Conservation (phyloP, 2,797 vertebrate species). For the Sarcoramphus papa region DNA sequence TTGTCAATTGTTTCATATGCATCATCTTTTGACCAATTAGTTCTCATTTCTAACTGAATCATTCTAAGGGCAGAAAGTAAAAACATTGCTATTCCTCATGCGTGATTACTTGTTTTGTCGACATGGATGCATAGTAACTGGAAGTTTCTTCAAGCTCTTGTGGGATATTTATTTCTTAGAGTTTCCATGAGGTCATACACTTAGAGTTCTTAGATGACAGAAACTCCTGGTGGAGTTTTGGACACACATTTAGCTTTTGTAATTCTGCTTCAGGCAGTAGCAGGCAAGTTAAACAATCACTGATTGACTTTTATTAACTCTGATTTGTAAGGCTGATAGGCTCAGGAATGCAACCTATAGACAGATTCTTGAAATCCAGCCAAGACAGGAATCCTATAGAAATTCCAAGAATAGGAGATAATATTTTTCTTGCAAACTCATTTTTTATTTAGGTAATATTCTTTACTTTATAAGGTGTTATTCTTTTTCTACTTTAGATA, state of each 20-base stretch:
- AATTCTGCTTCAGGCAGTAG: constrained; percentile 73
- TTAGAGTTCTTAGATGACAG: constrained; percentile 65
- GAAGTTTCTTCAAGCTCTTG: constrained; percentile 68
- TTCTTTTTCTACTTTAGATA: constrained; percentile 47
- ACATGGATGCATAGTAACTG: constrained; percentile 10
- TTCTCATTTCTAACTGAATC: not conserved
- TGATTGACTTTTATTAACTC: constrained; percentile 82
- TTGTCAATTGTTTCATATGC: constrained; percentile 27
- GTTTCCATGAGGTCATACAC: constrained; percentile 59
- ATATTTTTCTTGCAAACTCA: constrained; percentile 11
- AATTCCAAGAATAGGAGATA: constrained; percentile 67
- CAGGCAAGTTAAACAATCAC: constrained; percentile 75
- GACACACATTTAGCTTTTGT: constrained; percentile 40
- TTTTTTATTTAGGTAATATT: constrained; percentile 31
- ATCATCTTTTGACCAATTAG: not conserved
- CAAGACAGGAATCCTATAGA: constrained; percentile 75
- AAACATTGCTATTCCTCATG: not conserved
- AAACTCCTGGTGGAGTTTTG: constrained; percentile 61
- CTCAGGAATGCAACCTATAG: constrained; percentile 78
- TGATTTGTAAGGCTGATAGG: constrained; percentile 80
- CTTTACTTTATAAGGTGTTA: constrained; percentile 14
- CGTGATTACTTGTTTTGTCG: constrained; percentile 16
- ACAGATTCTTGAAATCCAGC: constrained; percentile 74
- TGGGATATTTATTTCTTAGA: constrained; percentile 64
- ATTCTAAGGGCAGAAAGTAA: constrained; percentile 8